Evolutionary conservation across 2,113 vertebrate genomes (phyloP), one percentile per base, ranked within the genome.

Genomic region (Plecturocebus donacophilus): DNA sequence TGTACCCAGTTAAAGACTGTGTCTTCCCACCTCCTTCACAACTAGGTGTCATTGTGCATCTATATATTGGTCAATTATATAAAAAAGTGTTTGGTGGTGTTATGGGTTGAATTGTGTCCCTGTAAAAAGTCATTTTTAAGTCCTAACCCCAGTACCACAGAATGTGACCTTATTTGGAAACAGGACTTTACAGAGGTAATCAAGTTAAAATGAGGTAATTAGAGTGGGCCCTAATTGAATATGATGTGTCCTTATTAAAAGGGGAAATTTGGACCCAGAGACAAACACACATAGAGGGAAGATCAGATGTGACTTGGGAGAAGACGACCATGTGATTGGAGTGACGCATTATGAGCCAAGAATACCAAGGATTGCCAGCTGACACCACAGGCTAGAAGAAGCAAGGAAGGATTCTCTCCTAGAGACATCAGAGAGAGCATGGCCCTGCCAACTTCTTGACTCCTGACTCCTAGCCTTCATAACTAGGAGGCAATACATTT

Each of bases 151-250:
- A 40, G 47, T 25, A 38, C 73, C 25, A 87, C 12, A 81, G 45
- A 71, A 27, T 66, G 20, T 61, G 83, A 52, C 66, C 40, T 91
- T 81, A 79, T 56, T 68, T 84, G 66, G 42, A 87, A 77, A 91
- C 1, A 77, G 35, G 21, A 70, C 71, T 87, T 76, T 38, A 40
- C 30, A 70, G 27, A 91, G 14, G 17, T 47, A 40, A 85, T 84
- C n/a, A 82, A 35, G 38, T 89, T 82, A 77, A 89, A 92, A 27
- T 47, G 81, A 94, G n/a, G 40, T 83, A 35, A 58, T 84, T 87
- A 38, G 2, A 14, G 40, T 73, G 73, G n/a, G 14, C 30, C 42
- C 27, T 40, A 16, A n/a, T 64, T 32, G 68, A 66, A n/a, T 38
- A 45, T 56, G 79, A 82, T 21, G 40, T 61, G 8, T 70, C 54